Evolutionary conservation across 2,888 invertebrate genomes (phyloP).

Genomic region (Lottia gigantea): DNA sequence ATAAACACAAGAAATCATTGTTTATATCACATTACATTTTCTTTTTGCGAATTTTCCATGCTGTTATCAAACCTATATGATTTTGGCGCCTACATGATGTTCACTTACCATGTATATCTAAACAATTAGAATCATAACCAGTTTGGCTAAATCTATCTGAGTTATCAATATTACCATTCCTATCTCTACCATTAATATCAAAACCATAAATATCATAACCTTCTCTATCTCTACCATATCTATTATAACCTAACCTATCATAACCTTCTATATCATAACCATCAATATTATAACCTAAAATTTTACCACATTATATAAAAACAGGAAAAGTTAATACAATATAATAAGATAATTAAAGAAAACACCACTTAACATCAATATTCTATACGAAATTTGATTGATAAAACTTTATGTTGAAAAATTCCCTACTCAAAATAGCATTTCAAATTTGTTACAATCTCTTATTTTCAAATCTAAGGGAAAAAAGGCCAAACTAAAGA

Average conservation of each 20-base stretch:
- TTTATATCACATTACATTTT: too few relatives aligned
- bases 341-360: not conserved
- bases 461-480: too few relatives aligned
- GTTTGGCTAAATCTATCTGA: constrained; percentile 44
- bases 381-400: too few relatives aligned
- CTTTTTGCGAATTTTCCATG: too few relatives aligned
- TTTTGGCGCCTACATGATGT: too few relatives aligned
- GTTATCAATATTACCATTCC: constrained; percentile 43
- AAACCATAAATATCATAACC: constrained; percentile 56
- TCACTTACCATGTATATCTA: constrained; percentile 47
- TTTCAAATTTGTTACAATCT: too few relatives aligned
- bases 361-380: not conserved
- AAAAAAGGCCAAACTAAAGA: too few relatives aligned
- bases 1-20: too few relatives aligned
- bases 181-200: constrained; percentile 49
- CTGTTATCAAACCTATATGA: too few relatives aligned
- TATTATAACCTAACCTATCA: constrained; percentile 50
- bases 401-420: too few relatives aligned
- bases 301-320: not conserved
- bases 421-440: too few relatives aligned
- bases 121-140: constrained; percentile 51
- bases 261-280: constrained; percentile 57
- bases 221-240: constrained; percentile 52
- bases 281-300: constrained; percentile 60
- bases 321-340: too few relatives aligned